Evolutionary conservation across 23 tunicate species (phyloP).

Genomic region (Oikopleura dioica): DNA sequence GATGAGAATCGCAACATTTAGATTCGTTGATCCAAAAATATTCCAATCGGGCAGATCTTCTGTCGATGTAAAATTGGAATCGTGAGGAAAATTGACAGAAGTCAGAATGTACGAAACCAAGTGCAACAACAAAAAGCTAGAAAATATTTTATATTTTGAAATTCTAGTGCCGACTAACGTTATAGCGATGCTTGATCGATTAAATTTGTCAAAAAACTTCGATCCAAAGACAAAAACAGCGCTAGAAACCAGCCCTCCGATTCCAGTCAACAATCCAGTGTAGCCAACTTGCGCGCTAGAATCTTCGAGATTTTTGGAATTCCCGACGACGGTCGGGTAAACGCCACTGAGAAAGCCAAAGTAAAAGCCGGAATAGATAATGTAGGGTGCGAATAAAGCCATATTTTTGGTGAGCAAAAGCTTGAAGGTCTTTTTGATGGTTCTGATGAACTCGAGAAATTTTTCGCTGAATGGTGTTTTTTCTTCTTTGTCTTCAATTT

Average conservation of each 20-base stretch:
- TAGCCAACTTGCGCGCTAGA: neutral
- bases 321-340: constrained; percentile 15
- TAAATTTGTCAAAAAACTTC: neutral
- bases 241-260: neutral
- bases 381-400: constrained; percentile 41
- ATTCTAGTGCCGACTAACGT: too few relatives aligned
- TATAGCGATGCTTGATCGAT: too few relatives aligned
- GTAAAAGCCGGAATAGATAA: constrained; percentile 81
- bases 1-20: too few relatives aligned
- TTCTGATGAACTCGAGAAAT: neutral
- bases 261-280: neutral
- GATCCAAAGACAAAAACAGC: constrained; percentile 8
- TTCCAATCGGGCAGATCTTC: too few relatives aligned
- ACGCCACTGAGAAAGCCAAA: constrained; percentile 63
- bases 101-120: too few relatives aligned
- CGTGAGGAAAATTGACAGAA: too few relatives aligned
- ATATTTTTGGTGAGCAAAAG: constrained; percentile 47
- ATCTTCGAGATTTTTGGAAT: neutral
- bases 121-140: too few relatives aligned
- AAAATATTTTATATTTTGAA: too few relatives aligned
- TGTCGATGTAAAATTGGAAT: too few relatives aligned
- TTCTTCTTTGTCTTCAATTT: too few relatives aligned
- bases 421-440: constrained; percentile 19
- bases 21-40: too few relatives aligned
- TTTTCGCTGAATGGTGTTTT: too few relatives aligned